Conservation (phyloP, 2,888 invertebrate genomes). For the Stenchaetothrips biformis region DNA sequence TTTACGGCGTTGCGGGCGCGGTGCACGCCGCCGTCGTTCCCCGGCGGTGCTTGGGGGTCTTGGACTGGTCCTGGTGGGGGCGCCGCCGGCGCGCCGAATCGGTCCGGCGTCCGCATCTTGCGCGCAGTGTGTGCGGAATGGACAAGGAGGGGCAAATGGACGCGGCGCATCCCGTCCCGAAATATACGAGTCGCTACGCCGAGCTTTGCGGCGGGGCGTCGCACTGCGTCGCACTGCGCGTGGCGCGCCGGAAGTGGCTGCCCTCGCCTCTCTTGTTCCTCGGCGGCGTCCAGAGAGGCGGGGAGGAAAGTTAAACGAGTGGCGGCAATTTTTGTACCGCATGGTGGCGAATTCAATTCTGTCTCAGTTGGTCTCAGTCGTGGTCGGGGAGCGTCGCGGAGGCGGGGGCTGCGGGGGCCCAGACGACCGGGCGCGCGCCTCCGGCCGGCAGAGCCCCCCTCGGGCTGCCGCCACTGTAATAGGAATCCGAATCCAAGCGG, state of each 20-base stretch:
- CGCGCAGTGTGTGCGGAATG: too few species aligned
- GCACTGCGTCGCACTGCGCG: conserved; percentile 28
- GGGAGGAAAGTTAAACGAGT: conserved; percentile 34
- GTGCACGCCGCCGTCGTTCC: too few species aligned
- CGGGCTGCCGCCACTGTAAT: background rate
- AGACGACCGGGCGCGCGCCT: background rate
- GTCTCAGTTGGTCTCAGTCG: background rate
- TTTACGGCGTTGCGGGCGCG: too few species aligned
- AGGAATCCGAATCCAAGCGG: background rate
- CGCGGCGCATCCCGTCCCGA: background rate
- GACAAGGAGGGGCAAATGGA: too few species aligned
- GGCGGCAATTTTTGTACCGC: background rate
- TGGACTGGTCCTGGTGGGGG: too few species aligned
- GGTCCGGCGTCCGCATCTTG: too few species aligned
- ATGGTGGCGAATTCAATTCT: background rate
- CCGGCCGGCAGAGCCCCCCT: too few species aligned
- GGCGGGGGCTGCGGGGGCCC: background rate
- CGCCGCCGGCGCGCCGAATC: too few species aligned
- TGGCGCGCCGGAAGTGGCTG: conserved; percentile 35
- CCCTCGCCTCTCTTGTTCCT: conserved; percentile 27
- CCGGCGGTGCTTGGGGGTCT: too few species aligned
- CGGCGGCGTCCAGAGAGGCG: conserved; percentile 30
- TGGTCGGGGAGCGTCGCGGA: background rate
- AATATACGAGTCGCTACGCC: background rate
- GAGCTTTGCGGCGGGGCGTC: conserved; percentile 29